These are phyloP conservation scores for Mantis religiosa DNA, from an alignment of 2,888 invertebrate species.

Conservation along the genomic window DNA sequence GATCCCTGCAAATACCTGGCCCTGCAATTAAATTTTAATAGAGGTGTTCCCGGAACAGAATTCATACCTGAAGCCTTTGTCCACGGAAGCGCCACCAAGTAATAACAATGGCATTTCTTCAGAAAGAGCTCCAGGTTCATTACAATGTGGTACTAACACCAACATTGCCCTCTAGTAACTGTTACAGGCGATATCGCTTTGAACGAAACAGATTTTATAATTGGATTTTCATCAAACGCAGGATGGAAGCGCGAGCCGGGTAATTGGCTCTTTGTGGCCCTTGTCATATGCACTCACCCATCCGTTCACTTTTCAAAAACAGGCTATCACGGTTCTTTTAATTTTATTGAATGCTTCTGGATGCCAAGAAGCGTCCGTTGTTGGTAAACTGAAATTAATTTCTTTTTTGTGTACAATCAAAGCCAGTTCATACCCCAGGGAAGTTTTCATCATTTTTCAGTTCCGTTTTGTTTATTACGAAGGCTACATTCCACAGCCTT, in stretches of 20 bases:
- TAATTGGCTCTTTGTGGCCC: not conserved
- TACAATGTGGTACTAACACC: no score
- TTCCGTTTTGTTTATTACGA: not conserved
- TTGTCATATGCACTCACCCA: not conserved
- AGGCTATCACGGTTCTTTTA: not conserved
- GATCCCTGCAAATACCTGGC: no score
- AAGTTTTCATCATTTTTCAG: not conserved
- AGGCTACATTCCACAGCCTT: not conserved
- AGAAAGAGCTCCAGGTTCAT: no score
- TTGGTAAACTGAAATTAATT: not conserved
- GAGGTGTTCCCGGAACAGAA: no score
- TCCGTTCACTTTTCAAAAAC: not conserved
- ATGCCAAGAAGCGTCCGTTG: not conserved
- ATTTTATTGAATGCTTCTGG: not conserved
- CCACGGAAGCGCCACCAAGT: no score
- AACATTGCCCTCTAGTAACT: no score
- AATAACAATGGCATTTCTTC: no score
- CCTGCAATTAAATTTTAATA: no score
- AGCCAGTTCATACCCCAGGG: not conserved
- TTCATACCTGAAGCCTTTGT: no score
- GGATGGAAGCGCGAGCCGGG: no score
- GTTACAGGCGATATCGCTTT: not conserved
- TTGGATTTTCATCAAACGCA: not conserved
- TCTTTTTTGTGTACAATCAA: not conserved
- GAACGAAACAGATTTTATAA: not conserved